Evolutionary conservation across 2,113 vertebrate species (phyloP).

Genomic region (Limanda limanda): DNA sequence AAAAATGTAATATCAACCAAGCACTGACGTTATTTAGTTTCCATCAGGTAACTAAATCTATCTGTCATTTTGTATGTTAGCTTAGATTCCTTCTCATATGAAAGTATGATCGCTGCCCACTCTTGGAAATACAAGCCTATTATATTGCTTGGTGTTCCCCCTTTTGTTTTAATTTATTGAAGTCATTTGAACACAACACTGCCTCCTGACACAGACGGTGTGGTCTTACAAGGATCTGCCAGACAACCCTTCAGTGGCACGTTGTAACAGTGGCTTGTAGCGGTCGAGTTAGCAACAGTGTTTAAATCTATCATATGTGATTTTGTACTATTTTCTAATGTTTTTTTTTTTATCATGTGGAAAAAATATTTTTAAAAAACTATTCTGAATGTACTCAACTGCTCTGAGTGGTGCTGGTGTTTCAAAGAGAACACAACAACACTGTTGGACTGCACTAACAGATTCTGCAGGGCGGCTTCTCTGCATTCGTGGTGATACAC

Average conservation of each 20-base stretch:
- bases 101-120: slow-evolving; percentile 11
- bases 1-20: slow-evolving; percentile 16
- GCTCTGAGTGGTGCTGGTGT: slow-evolving; percentile 33
- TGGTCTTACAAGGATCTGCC: not conserved
- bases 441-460: slow-evolving; percentile 20
- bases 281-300: slow-evolving; percentile 21
- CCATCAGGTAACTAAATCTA: slow-evolving; percentile 27
- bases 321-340: slow-evolving; percentile 69
- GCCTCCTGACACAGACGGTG: slow-evolving; percentile 27
- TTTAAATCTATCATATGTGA: slow-evolving; percentile 35
- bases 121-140: slow-evolving; percentile 17
- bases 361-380: not conserved
- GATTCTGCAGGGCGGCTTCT: slow-evolving; percentile 7
- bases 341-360: slow-evolving; percentile 37
- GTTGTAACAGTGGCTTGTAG: slow-evolving; percentile 30
- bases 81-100: slow-evolving; percentile 12
- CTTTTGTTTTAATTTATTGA: slow-evolving; percentile 71
- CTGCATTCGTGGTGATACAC: not conserved
- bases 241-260: slow-evolving; percentile 31
- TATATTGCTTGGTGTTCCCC: slow-evolving; percentile 35
- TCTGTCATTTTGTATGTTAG: slow-evolving; percentile 32
- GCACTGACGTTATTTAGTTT: slow-evolving; percentile 46
- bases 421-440: not conserved
- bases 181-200: slow-evolving; percentile 54
- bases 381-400: slow-evolving; percentile 12